These are phyloP conservation scores for Drosophila kambysellisi DNA, from an alignment of 2,888 invertebrate species.

Conservation along the genomic window DNA sequence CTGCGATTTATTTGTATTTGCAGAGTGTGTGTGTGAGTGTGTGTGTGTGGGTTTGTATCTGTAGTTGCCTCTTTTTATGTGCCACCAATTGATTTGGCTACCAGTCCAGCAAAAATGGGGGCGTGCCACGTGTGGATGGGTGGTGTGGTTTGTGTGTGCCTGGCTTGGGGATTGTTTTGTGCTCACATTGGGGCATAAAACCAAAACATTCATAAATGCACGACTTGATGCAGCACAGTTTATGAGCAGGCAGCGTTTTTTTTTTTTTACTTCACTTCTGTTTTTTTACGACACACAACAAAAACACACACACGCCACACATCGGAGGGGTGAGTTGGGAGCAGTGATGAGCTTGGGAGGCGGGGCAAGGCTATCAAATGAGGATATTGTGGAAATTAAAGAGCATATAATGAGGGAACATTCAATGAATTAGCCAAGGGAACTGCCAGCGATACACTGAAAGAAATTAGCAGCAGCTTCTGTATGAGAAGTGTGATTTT, in stretches of 20 bases:
- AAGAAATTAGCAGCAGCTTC: background rate
- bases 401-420: conserved; percentile 65
- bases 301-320: conserved; percentile 30
- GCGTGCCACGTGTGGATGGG: background rate
- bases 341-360: background rate
- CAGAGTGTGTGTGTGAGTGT: conserved; percentile 42
- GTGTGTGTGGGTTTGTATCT: conserved; percentile 16
- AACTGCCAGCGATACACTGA: conserved; percentile 1
- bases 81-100: conserved; percentile 73
- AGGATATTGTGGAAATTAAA: conserved; percentile 70
- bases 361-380: conserved; percentile 49
- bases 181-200: conserved; percentile 61
- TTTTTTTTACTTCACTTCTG: conserved; percentile 18
- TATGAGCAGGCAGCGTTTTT: conserved; percentile 51
- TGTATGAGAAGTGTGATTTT: background rate
- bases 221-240: conserved; percentile 57
- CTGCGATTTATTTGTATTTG: conserved; percentile 77
- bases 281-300: conserved; percentile 53
- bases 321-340: background rate
- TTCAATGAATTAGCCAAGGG: conserved; percentile 52
- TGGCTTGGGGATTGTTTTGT: conserved; percentile 55
- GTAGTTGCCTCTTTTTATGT: conserved; percentile 57
- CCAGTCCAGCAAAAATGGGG: conserved; percentile 5
- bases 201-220: conserved; percentile 54
- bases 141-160: conserved; percentile 13